Percentiles rank a stretch among this genome's conserved stretches.
Conservation (phyloP, 2,113 vertebrate genomes). For the Garra rufa region DNA sequence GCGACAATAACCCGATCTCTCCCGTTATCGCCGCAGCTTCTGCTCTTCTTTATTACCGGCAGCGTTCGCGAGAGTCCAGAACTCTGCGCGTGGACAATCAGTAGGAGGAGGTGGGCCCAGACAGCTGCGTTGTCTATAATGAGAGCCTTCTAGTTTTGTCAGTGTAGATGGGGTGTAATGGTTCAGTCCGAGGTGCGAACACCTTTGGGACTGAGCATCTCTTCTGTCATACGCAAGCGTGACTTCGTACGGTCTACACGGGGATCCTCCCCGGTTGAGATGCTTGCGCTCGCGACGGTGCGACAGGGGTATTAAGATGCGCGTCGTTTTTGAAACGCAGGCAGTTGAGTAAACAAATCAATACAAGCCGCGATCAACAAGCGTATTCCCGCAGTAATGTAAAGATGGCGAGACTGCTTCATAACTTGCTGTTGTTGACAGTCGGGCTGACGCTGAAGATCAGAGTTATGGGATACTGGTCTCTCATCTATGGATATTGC, state of each 20-base stretch:
- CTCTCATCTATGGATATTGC: slow-evolving; percentile 86
- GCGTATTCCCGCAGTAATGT: slow-evolving; percentile 68
- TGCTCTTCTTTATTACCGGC: neutral
- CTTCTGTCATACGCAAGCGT: slow-evolving; percentile 70
- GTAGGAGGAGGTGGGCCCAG: neutral
- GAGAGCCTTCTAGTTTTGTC: neutral
- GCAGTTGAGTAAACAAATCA: slow-evolving; percentile 51
- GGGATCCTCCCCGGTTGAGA: slow-evolving; percentile 66
- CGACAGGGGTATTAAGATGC: slow-evolving; percentile 58
- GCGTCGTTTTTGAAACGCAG: slow-evolving; percentile 35
- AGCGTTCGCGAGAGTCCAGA: neutral
- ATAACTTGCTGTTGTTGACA: slow-evolving; percentile 73
- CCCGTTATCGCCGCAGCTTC: neutral
- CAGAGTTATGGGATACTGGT: slow-evolving; percentile 85
- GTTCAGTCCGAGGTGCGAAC: slow-evolving; percentile 44
- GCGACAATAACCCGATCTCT: neutral
- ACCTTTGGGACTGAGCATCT: slow-evolving; percentile 59
- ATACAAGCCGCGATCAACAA: slow-evolving; percentile 59
- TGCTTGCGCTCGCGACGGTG: slow-evolving; percentile 56
- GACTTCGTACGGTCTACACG: slow-evolving; percentile 60
- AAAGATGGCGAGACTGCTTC: slow-evolving; percentile 85
- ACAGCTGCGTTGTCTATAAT: neutral
- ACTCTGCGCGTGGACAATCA: neutral
- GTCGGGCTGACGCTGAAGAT: slow-evolving; percentile 77
- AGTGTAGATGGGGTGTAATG: slow-evolving; percentile 1